Evolutionary conservation across 2,888 invertebrate genomes (phyloP), one percentile per base, ranked within the genome.

Genomic region (Eristalis intricaria): DNA sequence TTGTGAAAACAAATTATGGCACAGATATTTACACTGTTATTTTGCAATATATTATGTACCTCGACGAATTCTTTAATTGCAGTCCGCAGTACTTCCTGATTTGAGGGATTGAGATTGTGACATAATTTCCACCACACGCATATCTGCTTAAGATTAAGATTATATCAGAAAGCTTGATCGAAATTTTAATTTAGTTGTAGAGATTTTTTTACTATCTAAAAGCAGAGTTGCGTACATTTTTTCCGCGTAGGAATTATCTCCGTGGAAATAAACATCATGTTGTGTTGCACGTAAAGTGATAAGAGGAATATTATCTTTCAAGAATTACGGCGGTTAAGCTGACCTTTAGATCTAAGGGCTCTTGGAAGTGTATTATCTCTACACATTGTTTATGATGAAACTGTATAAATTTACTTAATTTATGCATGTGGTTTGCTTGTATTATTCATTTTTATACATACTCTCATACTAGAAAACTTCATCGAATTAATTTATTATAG

Each of bases 261-360:
- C 8, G 32, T 8, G 7, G 69, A 32, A 64, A 26, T 26, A 65
- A 80, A 35, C 29, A 73, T 35, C 64, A 56, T 38, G 43, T 26
- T 74, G 29, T 75, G 43, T 19, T 35, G 70, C 84, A 84, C 84
- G 84, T 84, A 84, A 11, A 43, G 58, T 60, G 84, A 84, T 84
- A 84, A 84, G 50, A 50, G 19, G 35, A 65, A 40, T 65, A 58
- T 65, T 13, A 4, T 22, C 5, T 66, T 75, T 40, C 13, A 61
- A 61, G 38, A 61, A 43, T 8, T 50, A 50, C n/a, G 50, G 19
- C 50, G 19, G 50, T 50, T 50, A 19, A 50, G 43, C 50, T 19
- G 50, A 50, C 50, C 43, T 50, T 50, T 19, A 50, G 50, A 50
- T 50, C 50, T n/a, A n/a, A 43, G 15, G 43, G 15, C 15, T 50